Percentiles rank a stretch among this genome's conserved stretches.
Evolutionary conservation across 2,888 invertebrate genomes (phyloP).

Genomic region (Pseudococcus viburni): DNA sequence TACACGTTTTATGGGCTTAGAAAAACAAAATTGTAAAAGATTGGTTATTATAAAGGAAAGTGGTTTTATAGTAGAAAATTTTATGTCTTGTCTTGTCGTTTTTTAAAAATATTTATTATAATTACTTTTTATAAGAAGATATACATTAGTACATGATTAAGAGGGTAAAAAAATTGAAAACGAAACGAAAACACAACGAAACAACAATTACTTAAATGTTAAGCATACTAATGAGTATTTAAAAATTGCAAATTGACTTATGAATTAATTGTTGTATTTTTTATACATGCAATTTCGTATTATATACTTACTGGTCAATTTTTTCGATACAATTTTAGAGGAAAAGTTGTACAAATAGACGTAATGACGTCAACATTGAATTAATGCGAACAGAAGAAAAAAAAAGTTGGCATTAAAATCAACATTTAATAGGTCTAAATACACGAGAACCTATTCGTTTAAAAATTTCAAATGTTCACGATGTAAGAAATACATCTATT

Average conservation of each 20-base stretch:
- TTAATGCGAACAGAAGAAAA: too few relatives aligned
- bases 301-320: too few relatives aligned
- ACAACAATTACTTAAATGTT: conserved; percentile 23
- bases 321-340: too few relatives aligned
- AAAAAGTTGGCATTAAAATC: too few relatives aligned
- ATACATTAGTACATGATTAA: conserved; percentile 23
- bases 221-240: conserved; percentile 2
- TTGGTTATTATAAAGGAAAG: not conserved
- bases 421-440: too few relatives aligned
- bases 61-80: not conserved
- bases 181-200: not conserved
- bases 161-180: conserved; percentile 3
- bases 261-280: not conserved
- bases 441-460: too few relatives aligned
- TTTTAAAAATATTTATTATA: not conserved
- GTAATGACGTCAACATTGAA: too few relatives aligned
- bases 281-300: not conserved
- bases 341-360: too few relatives aligned
- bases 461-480: too few relatives aligned
- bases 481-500: too few relatives aligned
- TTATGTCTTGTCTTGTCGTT: not conserved
- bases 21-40: conserved; percentile 22
- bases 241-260: conserved; percentile 49
- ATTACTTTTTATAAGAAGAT: not conserved
- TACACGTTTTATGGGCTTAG: conserved; percentile 7